Conservation (phyloP, 2,113 vertebrate species). For the Pteruthius melanotis region DNA sequence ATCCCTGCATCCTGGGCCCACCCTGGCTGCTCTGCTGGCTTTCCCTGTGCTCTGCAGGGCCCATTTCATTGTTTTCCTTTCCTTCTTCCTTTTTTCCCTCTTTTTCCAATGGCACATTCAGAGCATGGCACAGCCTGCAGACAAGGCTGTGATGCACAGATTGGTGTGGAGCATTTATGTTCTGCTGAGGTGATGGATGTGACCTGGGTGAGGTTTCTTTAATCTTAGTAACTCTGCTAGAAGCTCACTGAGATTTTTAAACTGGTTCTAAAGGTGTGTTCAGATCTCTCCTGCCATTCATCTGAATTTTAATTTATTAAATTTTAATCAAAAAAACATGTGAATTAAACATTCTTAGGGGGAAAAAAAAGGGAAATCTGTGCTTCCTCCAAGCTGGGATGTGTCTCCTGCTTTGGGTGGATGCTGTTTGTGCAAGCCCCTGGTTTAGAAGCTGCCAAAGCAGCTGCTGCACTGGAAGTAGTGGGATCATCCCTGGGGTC, state of each 20-base stretch:
- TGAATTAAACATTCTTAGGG: neutral
- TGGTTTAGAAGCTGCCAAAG: neutral
- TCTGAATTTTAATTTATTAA: neutral
- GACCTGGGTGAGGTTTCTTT: neutral
- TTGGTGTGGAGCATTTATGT: neutral
- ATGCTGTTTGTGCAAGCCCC: neutral
- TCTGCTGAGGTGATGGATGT: neutral
- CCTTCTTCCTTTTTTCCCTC: accelerated
- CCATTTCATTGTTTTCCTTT: neutral
- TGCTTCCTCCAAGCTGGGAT: neutral
- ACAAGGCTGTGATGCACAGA: neutral
- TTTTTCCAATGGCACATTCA: neutral
- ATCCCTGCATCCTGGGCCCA: neutral
- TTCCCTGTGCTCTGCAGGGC: neutral
- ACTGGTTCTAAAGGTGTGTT: neutral
- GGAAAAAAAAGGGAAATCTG: neutral
- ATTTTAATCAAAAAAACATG: neutral
- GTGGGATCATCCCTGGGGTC: neutral
- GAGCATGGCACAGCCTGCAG: neutral
- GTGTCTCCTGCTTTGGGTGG: neutral
- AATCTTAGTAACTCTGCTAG: neutral
- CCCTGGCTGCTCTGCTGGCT: neutral
- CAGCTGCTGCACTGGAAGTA: neutral
- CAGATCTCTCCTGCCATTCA: neutral
- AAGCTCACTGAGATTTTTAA: neutral